Evolutionary conservation across 2,888 invertebrate species (phyloP), one percentile per base, ranked within the genome.

Genomic region (Xylocampa areola): DNA sequence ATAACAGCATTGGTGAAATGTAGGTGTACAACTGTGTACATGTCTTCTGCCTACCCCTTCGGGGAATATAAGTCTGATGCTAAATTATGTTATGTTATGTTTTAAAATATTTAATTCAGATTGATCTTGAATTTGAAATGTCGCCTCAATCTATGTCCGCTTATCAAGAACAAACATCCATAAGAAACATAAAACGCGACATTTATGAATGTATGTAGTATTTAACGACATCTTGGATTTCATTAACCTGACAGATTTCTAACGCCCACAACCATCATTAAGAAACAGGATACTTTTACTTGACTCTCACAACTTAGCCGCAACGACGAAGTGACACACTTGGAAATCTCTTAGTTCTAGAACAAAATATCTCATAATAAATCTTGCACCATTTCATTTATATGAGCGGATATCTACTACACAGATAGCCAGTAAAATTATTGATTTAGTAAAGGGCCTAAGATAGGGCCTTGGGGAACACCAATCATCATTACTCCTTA

Each of bases 211-310:
- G 36, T 36, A 36, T 41, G 11, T 19, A 36, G 30, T 41, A 25
- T 33, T 54, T 45, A 45, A 50, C 49, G 30, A 61, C 41, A 55
- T 37, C 45, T 54, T 61, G 6, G 33, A 50, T 66, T 50, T 50
- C 37, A 66, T 55, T 66, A 55, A 5, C 17, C 25, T 61, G 66
- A 50, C 49, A 35, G 54, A 50, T 66, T 61, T 66, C 66, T 55
- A 66, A 55, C 66, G 66, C 65, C 66, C 41, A 54, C 65, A 30
- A 41, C 17, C 33, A 17, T 61, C 61, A 66, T 61, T 61, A 55
- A 44, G 36, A 65, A 66, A 66, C 65, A 50, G 65, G 65, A 54
- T 54, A 55, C 55, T 65, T 65, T 65, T 35, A 50, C 51, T 51
- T 63, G 17, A 58, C 66, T 65, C 65, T 58, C 65, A 45, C 59